These are phyloP conservation scores for Eolophus roseicapilla DNA, from an alignment of 2,113 vertebrate genomes.

Conservation along the genomic window DNA sequence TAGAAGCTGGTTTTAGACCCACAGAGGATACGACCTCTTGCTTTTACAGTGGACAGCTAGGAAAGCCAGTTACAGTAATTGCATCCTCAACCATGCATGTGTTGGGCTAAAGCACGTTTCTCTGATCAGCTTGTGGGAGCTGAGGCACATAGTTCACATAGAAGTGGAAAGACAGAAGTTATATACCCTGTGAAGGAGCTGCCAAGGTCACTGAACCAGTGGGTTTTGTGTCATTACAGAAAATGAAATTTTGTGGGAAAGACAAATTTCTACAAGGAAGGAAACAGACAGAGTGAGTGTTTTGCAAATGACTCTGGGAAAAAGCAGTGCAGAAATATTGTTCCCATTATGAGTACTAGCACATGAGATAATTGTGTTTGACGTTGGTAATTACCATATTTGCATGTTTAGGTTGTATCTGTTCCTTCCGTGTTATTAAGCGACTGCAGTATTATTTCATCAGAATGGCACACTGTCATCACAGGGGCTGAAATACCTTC, in stretches of 20 bases:
- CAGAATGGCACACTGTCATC: not conserved
- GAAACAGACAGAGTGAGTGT: not conserved
- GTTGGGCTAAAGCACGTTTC: not conserved
- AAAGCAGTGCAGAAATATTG: conserved; percentile 17
- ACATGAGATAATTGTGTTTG: conserved; percentile 62
- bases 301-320: conserved; percentile 12
- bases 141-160: not conserved
- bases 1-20: not conserved
- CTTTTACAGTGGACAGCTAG: not conserved
- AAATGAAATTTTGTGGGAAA: conserved; percentile 51
- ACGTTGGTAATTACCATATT: conserved; percentile 46
- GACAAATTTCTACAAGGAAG: conserved; percentile 42
- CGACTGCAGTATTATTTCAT: conserved; percentile 40
- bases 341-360: conserved; percentile 19
- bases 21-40: not conserved
- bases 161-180: not conserved
- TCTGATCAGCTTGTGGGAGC: not conserved
- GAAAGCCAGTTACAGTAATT: not conserved
- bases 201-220: conserved; percentile 24
- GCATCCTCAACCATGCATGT: not conserved
- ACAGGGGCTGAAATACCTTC: not conserved
- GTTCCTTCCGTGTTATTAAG: conserved; percentile 34
- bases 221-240: not conserved
- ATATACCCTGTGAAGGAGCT: not conserved
- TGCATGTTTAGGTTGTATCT: conserved; percentile 45